These are phyloP conservation scores for Micrasema longulum DNA, from an alignment of 1,140 invertebrate genomes.

Conservation along the genomic window DNA sequence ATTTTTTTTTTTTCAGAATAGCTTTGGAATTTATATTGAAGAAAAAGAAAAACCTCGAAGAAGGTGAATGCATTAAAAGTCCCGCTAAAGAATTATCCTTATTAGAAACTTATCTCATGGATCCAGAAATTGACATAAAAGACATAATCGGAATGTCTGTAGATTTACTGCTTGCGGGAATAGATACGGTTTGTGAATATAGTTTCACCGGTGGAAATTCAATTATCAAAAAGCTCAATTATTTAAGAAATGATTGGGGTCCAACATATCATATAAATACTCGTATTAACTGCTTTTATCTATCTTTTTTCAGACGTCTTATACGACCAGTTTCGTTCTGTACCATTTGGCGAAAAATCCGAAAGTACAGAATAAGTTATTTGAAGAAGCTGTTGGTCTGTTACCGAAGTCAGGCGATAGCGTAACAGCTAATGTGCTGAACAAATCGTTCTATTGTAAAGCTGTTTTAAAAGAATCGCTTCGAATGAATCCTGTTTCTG, in stretches of 20 bases:
- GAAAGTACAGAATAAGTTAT: conserved; percentile 79
- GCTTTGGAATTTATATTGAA: conserved; percentile 76
- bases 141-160: conserved; percentile 85
- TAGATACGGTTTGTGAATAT: conserved; percentile 87
- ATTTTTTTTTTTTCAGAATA: conserved; percentile 65
- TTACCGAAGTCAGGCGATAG: conserved; percentile 66
- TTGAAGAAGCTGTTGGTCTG: conserved; percentile 72
- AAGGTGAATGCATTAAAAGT: conserved; percentile 43
- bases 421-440: conserved; percentile 72
- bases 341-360: conserved; percentile 84
- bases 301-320: conserved; percentile 80
- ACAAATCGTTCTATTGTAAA: conserved; percentile 78
- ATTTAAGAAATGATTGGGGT: too few species aligned
- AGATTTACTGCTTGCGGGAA: conserved; percentile 86
- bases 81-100: conserved; percentile 63
- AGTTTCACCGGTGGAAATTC: too few species aligned
- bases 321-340: conserved; percentile 81
- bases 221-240: too few species aligned
- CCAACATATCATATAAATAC: too few species aligned
- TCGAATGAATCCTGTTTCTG: conserved; percentile 84
- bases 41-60: conserved; percentile 57
- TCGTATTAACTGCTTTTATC: too few species aligned
- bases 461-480: conserved; percentile 88
- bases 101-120: conserved; percentile 75
- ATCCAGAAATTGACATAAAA: conserved; percentile 76